Evolutionary conservation across 2,113 vertebrate species (phyloP), one percentile per base, ranked within the genome.

Genomic region (Malurus cyaneus): DNA sequence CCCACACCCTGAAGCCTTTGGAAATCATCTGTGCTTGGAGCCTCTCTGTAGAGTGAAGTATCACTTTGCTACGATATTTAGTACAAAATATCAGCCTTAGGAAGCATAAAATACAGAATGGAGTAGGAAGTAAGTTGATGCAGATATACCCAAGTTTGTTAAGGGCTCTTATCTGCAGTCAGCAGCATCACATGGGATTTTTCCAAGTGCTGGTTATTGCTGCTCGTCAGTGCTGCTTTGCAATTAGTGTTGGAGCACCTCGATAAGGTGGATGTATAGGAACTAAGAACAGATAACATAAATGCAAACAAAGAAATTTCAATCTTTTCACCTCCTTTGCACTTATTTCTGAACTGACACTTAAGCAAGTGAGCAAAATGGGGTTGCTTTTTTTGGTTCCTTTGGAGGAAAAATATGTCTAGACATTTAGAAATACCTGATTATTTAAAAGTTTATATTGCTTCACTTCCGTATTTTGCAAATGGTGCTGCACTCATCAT

Each of bases 261-360:
- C 70, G 93, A 96, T 98, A 97, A 97, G 96, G 96, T 83, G 92
- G 93, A 93, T 94, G 74, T 97, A 92, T 93, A 96, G 96, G 94
- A 97, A 96, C 95, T 96, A 96, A 96, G 86, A 96, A 93, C 78
- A 97, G 97, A 97, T 97, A 98, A 96, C 34, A 60, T 95, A 96
- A 97, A 97, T 92, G 91, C 92, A 94, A 96, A 94, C 94, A 97
- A 96, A 97, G 93, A 93, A 61, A 88, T 89, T 87, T 94, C 97
- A 97, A 24, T 96, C 96, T 97, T 94, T 89, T 70, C 52, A 73
- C 84, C 87, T 88, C 56, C 73, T 96, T 95, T 96, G 77, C 86
- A 95, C 85, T 80, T 96, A 88, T 93, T 96, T 97, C 91, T 90
- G 89, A 95, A 92, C 76, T 67, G 78, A 85, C 94, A 96, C 96